Base-by-base conservation (phyloP, 2,797 vertebrate genomes). In the Aeoliscus strigatus region DNA sequence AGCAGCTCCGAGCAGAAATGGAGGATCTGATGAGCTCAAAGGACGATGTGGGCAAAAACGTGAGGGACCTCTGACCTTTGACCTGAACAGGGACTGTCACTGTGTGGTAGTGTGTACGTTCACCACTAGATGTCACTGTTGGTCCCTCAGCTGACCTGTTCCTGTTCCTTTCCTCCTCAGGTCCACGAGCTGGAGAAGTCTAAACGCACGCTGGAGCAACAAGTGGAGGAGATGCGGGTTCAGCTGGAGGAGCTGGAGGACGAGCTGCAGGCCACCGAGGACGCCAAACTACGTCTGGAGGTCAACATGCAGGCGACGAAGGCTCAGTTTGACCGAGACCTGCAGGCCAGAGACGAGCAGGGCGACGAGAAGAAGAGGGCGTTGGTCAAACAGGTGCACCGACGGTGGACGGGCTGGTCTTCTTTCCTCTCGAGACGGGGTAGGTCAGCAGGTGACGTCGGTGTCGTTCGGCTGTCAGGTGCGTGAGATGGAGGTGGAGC, bases 251-350 rank as follows among this genome's bases (percentile, higher is more conserved):
- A 99, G 82, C 82, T 98, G 50, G 96, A 98, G 70, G 96, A 99
- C 0, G 96, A 99, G 73, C 89, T 98, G 37, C 96, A 99, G 85
- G 93, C 92, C 13, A 94, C 96, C 0, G 96, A 99, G 52, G 96
- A 99, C 0, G 96, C 92, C 73, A 99, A 99, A 66, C 89, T 99
- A 61, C 87, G 96, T 12, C 75, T 99, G 51, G 96, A 99, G 73
- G 96, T 99, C 79, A 99, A 99, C 73, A 96, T 97, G 94, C 96
- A 99, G 79, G 96, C 96, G 28, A 89, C 97, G 85, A 98, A 94
- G 76, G 91, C 92, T 31, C 96, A 99, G 83, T 96, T 93, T 42
- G 96, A 99, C 39, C 81, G 96, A 14, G 96, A 99, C 62, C 81
- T 97, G 43, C 92, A 92, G 75, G 87, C 90, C 68, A 86, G 88